phyloP scores from a whole-genome alignment of 2,113 vertebrate species.

The Charina bottae region DNA sequence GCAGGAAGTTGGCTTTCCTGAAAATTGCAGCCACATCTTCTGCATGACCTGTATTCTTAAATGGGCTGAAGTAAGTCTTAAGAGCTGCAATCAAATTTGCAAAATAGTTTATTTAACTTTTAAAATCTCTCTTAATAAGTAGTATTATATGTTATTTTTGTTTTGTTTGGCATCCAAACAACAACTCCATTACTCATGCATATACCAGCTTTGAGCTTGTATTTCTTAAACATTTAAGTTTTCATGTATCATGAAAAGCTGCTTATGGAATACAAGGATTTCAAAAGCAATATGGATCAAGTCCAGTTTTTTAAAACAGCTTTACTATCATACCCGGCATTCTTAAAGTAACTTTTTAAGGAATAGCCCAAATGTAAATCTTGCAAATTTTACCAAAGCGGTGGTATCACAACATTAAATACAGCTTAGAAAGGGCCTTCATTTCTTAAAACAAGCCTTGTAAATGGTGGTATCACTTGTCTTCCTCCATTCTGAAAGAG shows the following conservation, averaged over 20 bases:
- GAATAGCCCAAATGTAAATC: not conserved
- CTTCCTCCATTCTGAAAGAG: not conserved
- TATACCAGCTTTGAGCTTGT: not conserved
- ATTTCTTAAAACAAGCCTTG: not conserved
- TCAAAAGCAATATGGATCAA: not conserved
- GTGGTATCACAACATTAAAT: not conserved
- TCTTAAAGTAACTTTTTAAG: not conserved
- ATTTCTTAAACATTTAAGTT: not conserved
- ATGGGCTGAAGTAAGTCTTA: conserved; percentile 90
- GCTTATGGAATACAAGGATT: not conserved
- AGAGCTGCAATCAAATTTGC: not conserved
- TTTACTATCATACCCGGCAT: not conserved
- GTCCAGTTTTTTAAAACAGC: not conserved
- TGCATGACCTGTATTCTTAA: conserved; percentile 92
- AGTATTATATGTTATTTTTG: not conserved
- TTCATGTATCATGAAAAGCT: not conserved
- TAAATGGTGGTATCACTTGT: not conserved
- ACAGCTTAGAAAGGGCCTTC: not conserved
- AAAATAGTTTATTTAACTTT: not conserved
- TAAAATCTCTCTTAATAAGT: not conserved
- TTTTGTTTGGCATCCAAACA: not conserved
- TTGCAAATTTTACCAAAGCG: not conserved
- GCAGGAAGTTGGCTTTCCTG: conserved; percentile 87
- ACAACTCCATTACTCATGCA: not conserved
- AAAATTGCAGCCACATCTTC: conserved; percentile 92